These are phyloP conservation scores for Xiphophorus maculatus DNA, from an alignment of 2,113 vertebrate species.

Conservation along the genomic window DNA sequence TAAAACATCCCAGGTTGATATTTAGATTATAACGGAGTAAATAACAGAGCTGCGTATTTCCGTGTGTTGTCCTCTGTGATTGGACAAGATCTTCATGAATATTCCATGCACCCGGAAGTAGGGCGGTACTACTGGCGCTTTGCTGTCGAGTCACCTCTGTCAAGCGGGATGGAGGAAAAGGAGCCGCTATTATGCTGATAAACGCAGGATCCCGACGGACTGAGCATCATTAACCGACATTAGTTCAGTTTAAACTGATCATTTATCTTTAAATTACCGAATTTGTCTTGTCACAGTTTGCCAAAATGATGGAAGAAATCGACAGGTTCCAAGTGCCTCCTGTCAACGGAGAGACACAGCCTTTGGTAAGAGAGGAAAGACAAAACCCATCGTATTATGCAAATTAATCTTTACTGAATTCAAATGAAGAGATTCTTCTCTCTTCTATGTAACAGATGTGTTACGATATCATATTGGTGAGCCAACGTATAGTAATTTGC, in stretches of 20 bases:
- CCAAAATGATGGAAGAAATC: slow-evolving; percentile 96
- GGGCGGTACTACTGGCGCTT: slow-evolving; percentile 68
- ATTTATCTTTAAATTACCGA: slow-evolving; percentile 7
- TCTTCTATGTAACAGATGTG: slow-evolving; percentile 21
- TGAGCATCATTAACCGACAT: slow-evolving; percentile 22
- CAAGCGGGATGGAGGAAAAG: slow-evolving; percentile 68
- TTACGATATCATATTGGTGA: slow-evolving; percentile 26
- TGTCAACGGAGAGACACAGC: slow-evolving; percentile 92
- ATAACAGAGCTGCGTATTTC: slow-evolving; percentile 19
- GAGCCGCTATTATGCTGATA: slow-evolving; percentile 69
- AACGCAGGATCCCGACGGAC: slow-evolving; percentile 28
- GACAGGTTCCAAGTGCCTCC: slow-evolving; percentile 94
- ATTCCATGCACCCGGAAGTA: slow-evolving; percentile 73
- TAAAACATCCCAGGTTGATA: background rate
- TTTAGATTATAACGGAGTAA: background rate
- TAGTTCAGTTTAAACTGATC: slow-evolving; percentile 5
- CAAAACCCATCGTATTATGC: slow-evolving; percentile 24
- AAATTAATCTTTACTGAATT: slow-evolving; percentile 1
- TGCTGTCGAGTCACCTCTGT: slow-evolving; percentile 84
- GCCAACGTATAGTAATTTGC: slow-evolving; percentile 30
- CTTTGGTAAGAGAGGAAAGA: slow-evolving; percentile 84
- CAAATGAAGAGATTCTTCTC: background rate
- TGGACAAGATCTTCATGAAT: slow-evolving; percentile 50
- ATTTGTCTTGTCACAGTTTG: slow-evolving; percentile 37
- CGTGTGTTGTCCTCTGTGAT: slow-evolving; percentile 45